Conservation (phyloP, 1,140 invertebrate genomes). For the Anagrus nilaparvatae region DNA sequence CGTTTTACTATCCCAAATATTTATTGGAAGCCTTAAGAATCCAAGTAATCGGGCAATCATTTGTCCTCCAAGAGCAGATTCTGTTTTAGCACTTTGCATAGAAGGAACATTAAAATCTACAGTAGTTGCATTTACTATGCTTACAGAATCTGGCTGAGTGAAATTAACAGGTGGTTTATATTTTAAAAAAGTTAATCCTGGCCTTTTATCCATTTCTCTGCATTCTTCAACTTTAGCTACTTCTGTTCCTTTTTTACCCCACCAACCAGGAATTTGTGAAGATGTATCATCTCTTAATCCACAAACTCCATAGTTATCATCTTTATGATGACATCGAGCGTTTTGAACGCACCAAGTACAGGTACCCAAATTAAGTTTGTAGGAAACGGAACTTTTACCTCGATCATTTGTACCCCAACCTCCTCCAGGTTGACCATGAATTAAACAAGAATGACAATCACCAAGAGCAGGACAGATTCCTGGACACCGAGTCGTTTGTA, state of each 20-base stretch:
- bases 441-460: constrained; percentile 81
- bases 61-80: constrained; percentile 54
- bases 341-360: constrained; percentile 92
- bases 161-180: constrained; percentile 79
- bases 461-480: constrained; percentile 78
- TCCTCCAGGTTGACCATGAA: constrained; percentile 50
- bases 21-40: constrained; percentile 63
- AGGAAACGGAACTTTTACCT: constrained; percentile 53
- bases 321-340: constrained; percentile 76
- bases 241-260: constrained; percentile 74
- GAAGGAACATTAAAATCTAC: constrained; percentile 62
- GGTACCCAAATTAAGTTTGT: constrained; percentile 61
- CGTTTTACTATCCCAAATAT: constrained; percentile 52
- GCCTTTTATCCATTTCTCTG: constrained; percentile 65
- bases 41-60: constrained; percentile 68
- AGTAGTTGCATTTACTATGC: constrained; percentile 74
- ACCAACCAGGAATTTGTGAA: constrained; percentile 75
- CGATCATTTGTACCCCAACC: constrained; percentile 38
- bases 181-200: constrained; percentile 79
- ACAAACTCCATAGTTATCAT: constrained; percentile 75
- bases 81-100: constrained; percentile 50
- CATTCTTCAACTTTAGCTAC: constrained; percentile 69
- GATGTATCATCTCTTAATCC: constrained; percentile 63
- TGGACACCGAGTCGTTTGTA: constrained; percentile 76
- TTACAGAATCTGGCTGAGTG: constrained; percentile 74